Percentiles rank a stretch among this genome's conserved stretches.
These are phyloP conservation scores for Bemisia tabaci DNA, from an alignment of 1,140 invertebrate genomes.

Conservation along the genomic window DNA sequence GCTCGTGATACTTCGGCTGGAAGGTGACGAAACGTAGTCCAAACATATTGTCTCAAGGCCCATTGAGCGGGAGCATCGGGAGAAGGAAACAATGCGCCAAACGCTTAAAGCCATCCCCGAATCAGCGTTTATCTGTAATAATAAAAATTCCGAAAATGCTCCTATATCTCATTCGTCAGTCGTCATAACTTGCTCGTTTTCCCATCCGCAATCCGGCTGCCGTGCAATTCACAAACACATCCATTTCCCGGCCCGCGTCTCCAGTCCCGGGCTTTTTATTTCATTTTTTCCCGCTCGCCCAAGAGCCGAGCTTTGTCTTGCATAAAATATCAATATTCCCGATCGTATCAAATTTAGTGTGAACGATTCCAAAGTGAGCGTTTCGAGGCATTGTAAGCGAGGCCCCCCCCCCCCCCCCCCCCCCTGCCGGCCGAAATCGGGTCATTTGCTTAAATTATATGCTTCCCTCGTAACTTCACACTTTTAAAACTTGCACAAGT, in stretches of 20 bases:
- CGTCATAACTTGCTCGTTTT: not conserved
- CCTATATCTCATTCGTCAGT: not conserved
- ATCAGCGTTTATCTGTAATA: not conserved
- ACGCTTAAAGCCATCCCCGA: not conserved
- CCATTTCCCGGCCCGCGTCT: not conserved
- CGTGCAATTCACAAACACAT: not conserved
- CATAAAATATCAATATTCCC: not conserved
- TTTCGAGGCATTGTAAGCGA: not conserved
- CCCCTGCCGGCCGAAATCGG: too few species aligned
- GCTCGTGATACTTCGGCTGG: too few species aligned
- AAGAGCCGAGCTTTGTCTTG: not conserved
- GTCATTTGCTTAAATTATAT: not conserved
- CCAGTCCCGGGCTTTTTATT: not conserved
- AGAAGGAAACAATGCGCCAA: not conserved
- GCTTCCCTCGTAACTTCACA: not conserved
- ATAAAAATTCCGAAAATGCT: not conserved
- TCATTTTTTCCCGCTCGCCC: not conserved
- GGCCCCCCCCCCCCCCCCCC: too few species aligned
- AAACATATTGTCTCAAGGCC: too few species aligned
- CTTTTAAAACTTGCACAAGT: not conserved
- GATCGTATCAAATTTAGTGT: not conserved
- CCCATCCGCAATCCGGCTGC: not conserved
- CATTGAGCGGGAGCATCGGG: too few species aligned
- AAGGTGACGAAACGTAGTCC: too few species aligned
- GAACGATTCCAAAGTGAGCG: not conserved